These are phyloP conservation scores for Prionailurus viverrinus DNA, from an alignment of 2,113 vertebrate species.

Conservation along the genomic window DNA sequence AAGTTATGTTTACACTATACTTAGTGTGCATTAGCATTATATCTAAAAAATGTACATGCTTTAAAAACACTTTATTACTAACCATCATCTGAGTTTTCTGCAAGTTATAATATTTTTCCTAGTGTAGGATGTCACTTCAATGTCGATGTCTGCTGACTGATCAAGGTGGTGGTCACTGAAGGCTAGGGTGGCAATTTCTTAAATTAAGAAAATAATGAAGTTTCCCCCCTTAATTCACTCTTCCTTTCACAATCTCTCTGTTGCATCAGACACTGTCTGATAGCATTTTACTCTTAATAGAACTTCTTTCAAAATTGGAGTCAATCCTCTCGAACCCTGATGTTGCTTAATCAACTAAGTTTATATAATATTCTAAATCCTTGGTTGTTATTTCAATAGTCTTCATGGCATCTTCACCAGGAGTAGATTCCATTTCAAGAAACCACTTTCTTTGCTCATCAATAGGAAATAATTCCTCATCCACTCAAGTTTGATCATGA, in stretches of 20 bases:
- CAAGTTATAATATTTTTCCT: neutral
- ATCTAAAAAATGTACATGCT: neutral
- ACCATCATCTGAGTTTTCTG: neutral
- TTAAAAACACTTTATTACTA: neutral
- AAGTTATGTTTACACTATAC: neutral
- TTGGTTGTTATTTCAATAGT: neutral
- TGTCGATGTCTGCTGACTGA: neutral
- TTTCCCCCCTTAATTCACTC: neutral
- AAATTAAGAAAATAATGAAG: neutral
- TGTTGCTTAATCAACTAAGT: neutral
- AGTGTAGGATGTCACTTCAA: neutral
- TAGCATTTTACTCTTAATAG: neutral
- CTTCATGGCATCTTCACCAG: neutral
- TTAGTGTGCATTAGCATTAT: neutral
- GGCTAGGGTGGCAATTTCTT: neutral
- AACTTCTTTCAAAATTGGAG: neutral
- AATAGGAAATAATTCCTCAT: neutral
- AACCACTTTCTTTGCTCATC: neutral
- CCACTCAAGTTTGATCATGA: neutral
- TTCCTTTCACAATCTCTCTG: neutral
- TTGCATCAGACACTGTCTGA: neutral
- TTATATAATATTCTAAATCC: neutral
- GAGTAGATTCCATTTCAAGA: neutral
- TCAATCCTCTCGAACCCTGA: neutral
- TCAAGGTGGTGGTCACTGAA: neutral